phyloP scores from a whole-genome alignment of 2,113 vertebrate species.

The Tachysurus fulvidraco region DNA sequence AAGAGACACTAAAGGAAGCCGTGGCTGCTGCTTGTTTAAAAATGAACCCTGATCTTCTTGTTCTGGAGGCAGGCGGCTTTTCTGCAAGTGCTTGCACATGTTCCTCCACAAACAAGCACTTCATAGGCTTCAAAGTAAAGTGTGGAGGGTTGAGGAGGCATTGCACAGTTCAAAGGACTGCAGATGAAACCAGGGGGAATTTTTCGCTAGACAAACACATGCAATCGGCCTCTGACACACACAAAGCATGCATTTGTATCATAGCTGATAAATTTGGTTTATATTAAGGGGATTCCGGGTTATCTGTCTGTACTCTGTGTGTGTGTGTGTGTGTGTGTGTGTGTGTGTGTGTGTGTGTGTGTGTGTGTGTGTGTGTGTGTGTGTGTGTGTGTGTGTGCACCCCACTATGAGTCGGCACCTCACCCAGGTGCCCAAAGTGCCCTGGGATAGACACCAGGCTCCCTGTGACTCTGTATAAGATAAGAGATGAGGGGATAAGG shows the following conservation, averaged over 20 bases:
- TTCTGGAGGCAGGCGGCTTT: conserved; percentile 39
- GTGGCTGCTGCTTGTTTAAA: conserved; percentile 12
- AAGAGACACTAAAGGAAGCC: conserved; percentile 10
- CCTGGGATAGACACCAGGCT: too few species aligned
- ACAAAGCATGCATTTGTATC: not conserved
- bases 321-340: too few species aligned
- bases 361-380: too few species aligned
- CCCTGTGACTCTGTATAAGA: too few species aligned
- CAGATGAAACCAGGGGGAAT: conserved; percentile 35
- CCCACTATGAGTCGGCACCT: too few species aligned
- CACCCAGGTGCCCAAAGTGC: too few species aligned
- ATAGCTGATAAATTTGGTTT: not conserved
- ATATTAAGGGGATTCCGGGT: too few species aligned
- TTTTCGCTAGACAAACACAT: conserved; percentile 31
- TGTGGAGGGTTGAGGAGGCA: conserved; percentile 17
- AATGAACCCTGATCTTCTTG: conserved; percentile 8
- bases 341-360: too few species aligned
- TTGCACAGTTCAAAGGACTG: conserved; percentile 47
- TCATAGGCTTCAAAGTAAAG: conserved; percentile 54
- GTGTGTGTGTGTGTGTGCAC: too few species aligned
- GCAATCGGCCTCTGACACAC: conserved; percentile 14
- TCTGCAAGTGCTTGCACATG: conserved; percentile 48
- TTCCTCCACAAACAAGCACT: conserved; percentile 53
- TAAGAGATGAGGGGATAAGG: too few species aligned
- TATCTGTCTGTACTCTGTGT: too few species aligned